Base-by-base conservation (phyloP, 2,113 vertebrate species). In the Cyprinus carpio region DNA sequence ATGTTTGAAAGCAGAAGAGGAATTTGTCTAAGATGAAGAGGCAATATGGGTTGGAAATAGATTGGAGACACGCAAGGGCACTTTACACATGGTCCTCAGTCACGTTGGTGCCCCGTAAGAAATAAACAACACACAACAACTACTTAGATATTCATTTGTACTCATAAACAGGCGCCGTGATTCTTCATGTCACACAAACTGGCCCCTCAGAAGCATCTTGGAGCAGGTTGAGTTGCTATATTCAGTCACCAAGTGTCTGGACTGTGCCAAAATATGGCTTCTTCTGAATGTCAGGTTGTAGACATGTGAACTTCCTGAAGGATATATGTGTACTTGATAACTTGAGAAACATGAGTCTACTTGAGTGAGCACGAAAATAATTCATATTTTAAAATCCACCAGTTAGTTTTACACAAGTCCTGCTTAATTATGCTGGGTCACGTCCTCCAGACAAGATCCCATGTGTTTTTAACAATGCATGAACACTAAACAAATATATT, bases 221-320 rank as follows among this genome's bases (percentile, higher is more conserved):
- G 49, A 65, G 20, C 54, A 37, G 27, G 37, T 84, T 49, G 43
- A 27, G 46, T 69, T 69, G 15, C 75, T 85, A 85, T 81, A 71
- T 85, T 85, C 62, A 80, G 79, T 37, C 62, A 20, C 40, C 10
- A 13, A 60, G 49, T 71, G 62, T 71, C 13, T 58, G 18, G 34
- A 60, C 43, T 7, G 62, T 37, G 40, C 76, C 60, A 51, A 69
- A 71, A 85, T 43, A 13, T 40, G 37, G 27, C 31, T 23, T 40
- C 46, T 79, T 79, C 46, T 56, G 43, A 64, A 71, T 69, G 60
- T 56, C 62, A 69, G 20, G 64, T 23, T 54, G 62, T 4, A 64
- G 46, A 49, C 60, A 27, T 64, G 60, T 20, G 18, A 25, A 64
- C 25, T 27, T 64, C n/a, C 11, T 27, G 60, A 27, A 27, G 25